phyloP scores from a whole-genome alignment of 2,797 vertebrate genomes.

The Gadopsis bispinosus region DNA sequence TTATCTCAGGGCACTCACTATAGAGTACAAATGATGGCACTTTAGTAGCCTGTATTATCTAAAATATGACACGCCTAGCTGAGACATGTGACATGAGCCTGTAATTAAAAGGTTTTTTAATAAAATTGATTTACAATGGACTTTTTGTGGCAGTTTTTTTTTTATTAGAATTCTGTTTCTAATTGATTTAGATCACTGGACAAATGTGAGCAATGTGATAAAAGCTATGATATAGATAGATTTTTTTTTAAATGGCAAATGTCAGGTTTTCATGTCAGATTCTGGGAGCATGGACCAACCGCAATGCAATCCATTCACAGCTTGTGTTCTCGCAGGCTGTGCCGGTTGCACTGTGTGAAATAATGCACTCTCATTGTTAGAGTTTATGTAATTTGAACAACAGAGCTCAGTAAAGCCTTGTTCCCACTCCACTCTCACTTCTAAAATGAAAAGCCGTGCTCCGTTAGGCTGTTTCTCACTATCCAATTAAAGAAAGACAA shows the following conservation, averaged over 20 bases:
- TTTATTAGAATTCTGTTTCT: neutral
- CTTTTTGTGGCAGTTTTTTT: neutral
- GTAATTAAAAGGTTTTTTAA: neutral
- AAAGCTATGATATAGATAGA: neutral
- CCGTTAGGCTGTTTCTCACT: neutral
- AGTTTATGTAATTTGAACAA: slow-evolving; percentile 3
- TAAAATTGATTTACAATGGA: no score
- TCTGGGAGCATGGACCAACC: no score
- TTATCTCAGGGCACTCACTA: no score
- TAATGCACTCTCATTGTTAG: neutral
- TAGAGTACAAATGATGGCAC: no score
- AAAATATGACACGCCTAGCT: neutral
- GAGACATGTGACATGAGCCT: neutral
- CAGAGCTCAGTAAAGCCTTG: neutral
- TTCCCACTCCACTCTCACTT: neutral
- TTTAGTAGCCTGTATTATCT: neutral
- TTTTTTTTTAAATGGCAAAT: neutral
- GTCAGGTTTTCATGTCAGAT: neutral
- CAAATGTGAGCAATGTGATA: neutral
- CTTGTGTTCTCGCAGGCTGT: neutral
- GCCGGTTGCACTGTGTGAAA: neutral
- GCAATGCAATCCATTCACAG: neutral
- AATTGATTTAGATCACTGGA: neutral
- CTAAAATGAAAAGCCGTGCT: neutral
- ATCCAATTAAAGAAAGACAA: slow-evolving; percentile 7